Base-by-base conservation (phyloP, 1,140 invertebrate species). In the Heliconius eleuchia region DNA sequence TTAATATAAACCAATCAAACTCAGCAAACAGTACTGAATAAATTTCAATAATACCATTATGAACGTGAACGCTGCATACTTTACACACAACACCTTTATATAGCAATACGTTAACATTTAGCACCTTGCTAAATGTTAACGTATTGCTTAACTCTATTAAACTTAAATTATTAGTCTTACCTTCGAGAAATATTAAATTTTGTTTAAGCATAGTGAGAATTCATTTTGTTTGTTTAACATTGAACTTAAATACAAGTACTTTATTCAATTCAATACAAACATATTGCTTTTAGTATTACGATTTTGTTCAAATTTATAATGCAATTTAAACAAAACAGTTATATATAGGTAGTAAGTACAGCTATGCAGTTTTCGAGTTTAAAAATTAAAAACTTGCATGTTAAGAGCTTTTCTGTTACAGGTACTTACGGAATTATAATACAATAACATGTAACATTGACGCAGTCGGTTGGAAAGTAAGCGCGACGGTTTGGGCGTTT, bases 41-140 rank as follows among this genome's bases (percentile, higher is more conserved):
- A 4, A 66, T 66, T 27, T 66, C 5, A 16, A 66, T 23, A 66
- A 66, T 16, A 66, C 3, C 11, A 66, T 66, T 66, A 27, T 66
- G 5, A 66, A 16, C 60, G 60, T 27, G 60, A 66, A 30, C 60
- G 23, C 9, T 30, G 9, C 19, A 66, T 30, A 30, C 60, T 66
- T 66, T 30, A 30, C 60, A 16, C 30, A 66, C 11, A 66, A 66
- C 19, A 66, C n/a, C n/a, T n/a, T n/a, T n/a, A n/a, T n/a, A n/a
- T n/a, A n/a, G n/a, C n/a, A n/a, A n/a, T n/a, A n/a, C n/a, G n/a
- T n/a, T n/a, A n/a, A n/a, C n/a, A 27, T 30, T 66, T 66, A 57
- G n/a, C 74, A 52, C 60, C 39, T 76, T 66, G 74, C 23, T 70
- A 76, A 76, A 76, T 76, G 60, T 76, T 76, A 70, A 70, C 42